phyloP scores from a whole-genome alignment of 2,888 invertebrate species.

The Pyrrhosoma nymphula region DNA sequence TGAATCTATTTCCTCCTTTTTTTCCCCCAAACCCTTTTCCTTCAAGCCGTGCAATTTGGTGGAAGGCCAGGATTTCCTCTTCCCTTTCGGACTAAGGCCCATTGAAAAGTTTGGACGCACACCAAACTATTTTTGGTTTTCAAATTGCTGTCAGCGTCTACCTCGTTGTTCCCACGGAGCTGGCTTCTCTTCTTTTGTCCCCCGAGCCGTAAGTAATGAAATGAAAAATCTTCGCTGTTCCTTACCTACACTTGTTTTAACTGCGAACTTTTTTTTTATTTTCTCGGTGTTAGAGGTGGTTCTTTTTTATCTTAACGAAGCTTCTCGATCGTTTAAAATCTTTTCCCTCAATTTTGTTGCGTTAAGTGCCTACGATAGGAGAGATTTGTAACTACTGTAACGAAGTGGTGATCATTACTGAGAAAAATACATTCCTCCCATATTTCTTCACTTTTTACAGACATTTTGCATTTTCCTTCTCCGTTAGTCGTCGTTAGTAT shows the following conservation, averaged over 20 bases:
- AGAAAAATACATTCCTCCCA: too few relatives aligned
- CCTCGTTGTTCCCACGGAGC: background rate
- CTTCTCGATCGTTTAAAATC: background rate
- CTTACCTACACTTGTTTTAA: background rate
- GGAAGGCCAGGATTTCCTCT: background rate
- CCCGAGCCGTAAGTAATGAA: background rate
- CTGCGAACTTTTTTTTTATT: background rate
- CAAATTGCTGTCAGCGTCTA: slow-evolving; percentile 24
- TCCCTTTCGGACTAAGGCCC: background rate
- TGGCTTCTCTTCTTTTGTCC: background rate
- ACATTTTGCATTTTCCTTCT: too few relatives aligned
- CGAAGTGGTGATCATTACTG: too few relatives aligned
- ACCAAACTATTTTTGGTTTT: slow-evolving; percentile 32
- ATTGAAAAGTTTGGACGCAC: slow-evolving; percentile 25
- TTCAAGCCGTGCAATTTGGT: background rate
- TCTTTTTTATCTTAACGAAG: background rate
- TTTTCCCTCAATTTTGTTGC: too few relatives aligned
- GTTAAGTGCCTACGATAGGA: too few relatives aligned
- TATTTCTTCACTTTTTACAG: too few relatives aligned
- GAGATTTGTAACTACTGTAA: too few relatives aligned
- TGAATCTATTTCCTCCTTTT: background rate
- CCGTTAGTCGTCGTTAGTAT: too few relatives aligned
- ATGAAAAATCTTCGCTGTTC: background rate
- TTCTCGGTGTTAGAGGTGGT: background rate
- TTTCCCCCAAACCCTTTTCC: background rate